Conservation (phyloP, 2,888 invertebrate species). For the Cryptus viduatorius region DNA sequence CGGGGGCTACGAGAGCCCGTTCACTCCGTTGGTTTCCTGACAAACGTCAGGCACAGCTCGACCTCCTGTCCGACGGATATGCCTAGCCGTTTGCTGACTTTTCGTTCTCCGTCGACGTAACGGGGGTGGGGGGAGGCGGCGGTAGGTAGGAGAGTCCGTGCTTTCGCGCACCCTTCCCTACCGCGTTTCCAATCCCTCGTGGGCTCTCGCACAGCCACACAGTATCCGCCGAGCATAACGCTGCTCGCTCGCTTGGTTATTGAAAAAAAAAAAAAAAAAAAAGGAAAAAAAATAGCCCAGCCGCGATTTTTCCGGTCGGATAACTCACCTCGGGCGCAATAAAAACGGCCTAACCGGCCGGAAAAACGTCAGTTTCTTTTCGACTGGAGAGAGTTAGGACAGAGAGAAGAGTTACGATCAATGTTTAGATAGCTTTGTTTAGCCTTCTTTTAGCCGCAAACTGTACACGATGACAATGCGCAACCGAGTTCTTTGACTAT, state of each 20-base stretch:
- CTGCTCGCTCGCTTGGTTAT: constrained; percentile 64
- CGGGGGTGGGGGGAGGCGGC: background rate
- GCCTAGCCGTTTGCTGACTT: constrained; percentile 64
- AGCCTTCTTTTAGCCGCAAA: constrained; percentile 23
- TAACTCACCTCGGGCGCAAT: constrained; percentile 65
- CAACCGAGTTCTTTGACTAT: background rate
- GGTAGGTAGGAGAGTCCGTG: constrained; percentile 17
- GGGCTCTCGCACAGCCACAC: background rate
- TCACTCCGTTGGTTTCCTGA: constrained; percentile 73
- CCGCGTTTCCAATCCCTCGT: background rate
- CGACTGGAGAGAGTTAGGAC: constrained; percentile 24
- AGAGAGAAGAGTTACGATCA: constrained; percentile 45
- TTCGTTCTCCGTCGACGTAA: constrained; percentile 64
- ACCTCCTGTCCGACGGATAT: constrained; percentile 68
- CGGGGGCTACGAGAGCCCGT: constrained; percentile 55
- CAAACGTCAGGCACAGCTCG: constrained; percentile 73
- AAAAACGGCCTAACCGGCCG: constrained; percentile 66
- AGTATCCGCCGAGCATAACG: constrained; percentile 6
- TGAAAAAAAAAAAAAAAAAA: constrained; percentile 56
- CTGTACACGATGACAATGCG: constrained; percentile 25
- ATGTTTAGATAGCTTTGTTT: constrained; percentile 68
- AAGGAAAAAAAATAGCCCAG: constrained; percentile 47
- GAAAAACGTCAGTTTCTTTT: constrained; percentile 69
- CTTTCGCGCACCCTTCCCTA: constrained; percentile 38
- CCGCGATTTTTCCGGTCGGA: constrained; percentile 66